A percentile compares a stretch with the other conserved stretches of the same genome.
Conservation (phyloP, 2,113 vertebrate genomes). For the Mola mola region DNA sequence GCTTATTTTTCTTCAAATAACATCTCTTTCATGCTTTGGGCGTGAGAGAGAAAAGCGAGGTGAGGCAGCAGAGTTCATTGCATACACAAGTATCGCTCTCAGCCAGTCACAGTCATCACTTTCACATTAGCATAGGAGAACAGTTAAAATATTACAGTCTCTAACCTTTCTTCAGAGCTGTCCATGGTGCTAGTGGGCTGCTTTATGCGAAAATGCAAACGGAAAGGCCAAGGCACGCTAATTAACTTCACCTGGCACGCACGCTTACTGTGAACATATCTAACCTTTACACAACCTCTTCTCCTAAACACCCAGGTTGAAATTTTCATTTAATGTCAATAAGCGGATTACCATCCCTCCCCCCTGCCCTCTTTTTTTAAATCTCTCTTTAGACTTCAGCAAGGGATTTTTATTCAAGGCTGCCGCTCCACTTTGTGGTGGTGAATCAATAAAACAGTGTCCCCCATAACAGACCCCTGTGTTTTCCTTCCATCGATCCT, state of each 20-base stretch:
- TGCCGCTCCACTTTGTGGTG: conserved; percentile 64
- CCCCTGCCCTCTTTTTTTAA: conserved; percentile 8
- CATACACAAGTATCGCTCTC: conserved; percentile 31
- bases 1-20: conserved; percentile 48
- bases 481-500: conserved; percentile 79
- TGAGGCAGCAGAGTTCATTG: conserved; percentile 8
- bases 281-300: conserved; percentile 75
- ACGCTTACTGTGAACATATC: conserved; percentile 48
- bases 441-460: conserved; percentile 78
- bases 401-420: conserved; percentile 69
- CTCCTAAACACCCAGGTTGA: conserved; percentile 53
- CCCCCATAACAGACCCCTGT: conserved; percentile 79
- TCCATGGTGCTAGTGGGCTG: conserved; percentile 34
- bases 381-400: conserved; percentile 38
- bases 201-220: conserved; percentile 55
- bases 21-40: conserved; percentile 27
- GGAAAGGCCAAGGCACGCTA: conserved; percentile 70
- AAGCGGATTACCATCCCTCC: conserved; percentile 46
- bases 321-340: conserved; percentile 70
- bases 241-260: conserved; percentile 73
- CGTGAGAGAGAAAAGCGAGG: background rate
- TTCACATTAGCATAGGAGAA: conserved; percentile 37
- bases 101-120: conserved; percentile 42
- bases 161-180: conserved; percentile 51
- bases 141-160: conserved; percentile 39